Conservation (phyloP, 2,113 vertebrate species). For the Brachypteracias leptosomus region DNA sequence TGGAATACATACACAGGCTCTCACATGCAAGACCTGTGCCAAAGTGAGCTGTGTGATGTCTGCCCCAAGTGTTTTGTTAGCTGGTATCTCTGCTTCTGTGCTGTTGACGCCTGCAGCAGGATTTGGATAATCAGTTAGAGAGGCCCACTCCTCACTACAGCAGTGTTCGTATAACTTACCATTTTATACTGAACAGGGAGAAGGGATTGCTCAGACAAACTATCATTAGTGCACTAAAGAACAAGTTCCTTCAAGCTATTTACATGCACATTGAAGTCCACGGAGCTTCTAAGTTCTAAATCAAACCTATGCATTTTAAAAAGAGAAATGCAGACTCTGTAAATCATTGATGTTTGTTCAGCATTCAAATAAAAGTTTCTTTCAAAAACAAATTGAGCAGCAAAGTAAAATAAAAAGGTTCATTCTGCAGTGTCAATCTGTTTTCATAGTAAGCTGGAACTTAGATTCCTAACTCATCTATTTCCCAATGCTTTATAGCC, state of each 20-base stretch:
- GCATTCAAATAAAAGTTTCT: not conserved
- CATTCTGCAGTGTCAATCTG: not conserved
- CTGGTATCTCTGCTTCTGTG: not conserved
- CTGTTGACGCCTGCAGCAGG: not conserved
- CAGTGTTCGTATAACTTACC: not conserved
- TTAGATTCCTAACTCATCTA: not conserved
- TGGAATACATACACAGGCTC: not conserved
- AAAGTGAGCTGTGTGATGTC: not conserved
- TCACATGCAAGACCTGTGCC: not conserved
- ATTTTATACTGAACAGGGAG: not conserved
- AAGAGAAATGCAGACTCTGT: not conserved
- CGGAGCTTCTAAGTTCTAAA: not conserved
- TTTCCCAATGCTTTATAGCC: not conserved
- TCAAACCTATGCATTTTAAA: not conserved
- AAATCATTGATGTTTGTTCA: not conserved
- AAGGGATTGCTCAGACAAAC: not conserved
- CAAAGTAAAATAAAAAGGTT: not conserved
- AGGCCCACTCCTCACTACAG: not conserved
- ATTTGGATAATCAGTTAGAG: not conserved
- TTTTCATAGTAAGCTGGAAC: not conserved
- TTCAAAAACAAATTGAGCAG: not conserved
- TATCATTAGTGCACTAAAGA: not conserved
- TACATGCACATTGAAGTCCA: accelerated
- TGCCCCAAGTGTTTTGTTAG: not conserved
- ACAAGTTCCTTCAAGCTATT: not conserved